These are phyloP conservation scores for Cantharis nigra DNA, from an alignment of 2,888 invertebrate genomes.

Conservation along the genomic window DNA sequence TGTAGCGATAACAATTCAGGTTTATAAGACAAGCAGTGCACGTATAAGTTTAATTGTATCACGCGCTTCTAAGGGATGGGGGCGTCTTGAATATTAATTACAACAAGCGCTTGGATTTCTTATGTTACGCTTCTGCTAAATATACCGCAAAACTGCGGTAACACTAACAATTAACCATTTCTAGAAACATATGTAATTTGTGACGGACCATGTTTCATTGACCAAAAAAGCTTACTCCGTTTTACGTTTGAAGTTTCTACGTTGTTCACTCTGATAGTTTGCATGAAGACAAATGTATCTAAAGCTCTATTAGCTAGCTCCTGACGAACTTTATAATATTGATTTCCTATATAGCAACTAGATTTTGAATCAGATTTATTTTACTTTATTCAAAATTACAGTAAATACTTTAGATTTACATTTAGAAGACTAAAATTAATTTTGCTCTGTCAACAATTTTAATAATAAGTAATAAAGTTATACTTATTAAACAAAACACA, in stretches of 20 bases:
- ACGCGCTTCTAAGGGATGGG: slow-evolving; percentile 42
- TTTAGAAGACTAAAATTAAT: neutral
- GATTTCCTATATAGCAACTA: neutral
- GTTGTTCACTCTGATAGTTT: neutral
- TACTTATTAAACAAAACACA: neutral
- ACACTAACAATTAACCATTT: slow-evolving; percentile 21
- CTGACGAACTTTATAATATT: neutral
- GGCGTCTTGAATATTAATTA: slow-evolving; percentile 49
- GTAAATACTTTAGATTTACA: neutral
- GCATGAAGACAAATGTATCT: neutral
- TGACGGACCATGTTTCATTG: neutral
- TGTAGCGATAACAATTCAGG: slow-evolving; percentile 37
- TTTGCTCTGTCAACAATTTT: neutral
- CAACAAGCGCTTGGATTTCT: slow-evolving; percentile 36
- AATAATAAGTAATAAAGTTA: neutral
- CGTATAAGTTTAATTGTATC: slow-evolving; percentile 52
- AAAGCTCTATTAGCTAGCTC: neutral
- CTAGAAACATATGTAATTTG: slow-evolving; percentile 17
- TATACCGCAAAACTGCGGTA: slow-evolving; percentile 24
- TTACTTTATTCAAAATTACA: neutral
- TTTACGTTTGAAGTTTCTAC: neutral
- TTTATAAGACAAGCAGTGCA: slow-evolving; percentile 40
- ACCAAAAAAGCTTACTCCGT: neutral
- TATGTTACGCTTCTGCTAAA: slow-evolving; percentile 31
- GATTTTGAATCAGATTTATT: neutral